phyloP scores from a whole-genome alignment of 37 sponge, comb jelly and placozoan species.

The Bolinopsis microptera region DNA sequence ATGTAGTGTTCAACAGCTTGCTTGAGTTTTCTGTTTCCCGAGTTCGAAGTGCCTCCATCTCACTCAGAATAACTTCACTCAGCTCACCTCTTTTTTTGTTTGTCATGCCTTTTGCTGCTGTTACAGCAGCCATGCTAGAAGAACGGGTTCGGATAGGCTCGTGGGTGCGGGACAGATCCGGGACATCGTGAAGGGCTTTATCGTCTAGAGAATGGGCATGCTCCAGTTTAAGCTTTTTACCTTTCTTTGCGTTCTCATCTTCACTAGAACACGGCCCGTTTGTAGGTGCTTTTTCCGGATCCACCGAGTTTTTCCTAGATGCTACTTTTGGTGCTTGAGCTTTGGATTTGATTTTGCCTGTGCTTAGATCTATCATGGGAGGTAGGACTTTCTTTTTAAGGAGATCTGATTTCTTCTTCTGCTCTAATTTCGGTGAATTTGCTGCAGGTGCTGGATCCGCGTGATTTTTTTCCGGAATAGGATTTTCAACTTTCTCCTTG shows the following conservation, averaged over 20 bases:
- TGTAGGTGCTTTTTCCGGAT: background rate
- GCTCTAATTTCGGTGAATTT: background rate
- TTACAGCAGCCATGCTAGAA: background rate
- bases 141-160: background rate
- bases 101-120: background rate
- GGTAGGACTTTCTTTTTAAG: background rate
- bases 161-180: background rate
- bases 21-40: background rate
- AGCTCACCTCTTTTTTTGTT: constrained; percentile 21
- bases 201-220: background rate
- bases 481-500: background rate
- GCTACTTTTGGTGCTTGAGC: background rate
- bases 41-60: background rate
- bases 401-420: background rate
- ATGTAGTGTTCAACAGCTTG: background rate
- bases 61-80: background rate
- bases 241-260: background rate
- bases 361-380: background rate
- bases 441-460: background rate
- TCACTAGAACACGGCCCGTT: background rate
- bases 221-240: background rate
- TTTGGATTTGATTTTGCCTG: background rate
- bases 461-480: background rate
- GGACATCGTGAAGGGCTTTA: background rate
- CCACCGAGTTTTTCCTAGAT: background rate